A percentile compares a stretch with the other conserved stretches of the same genome.
Conservation (phyloP, 2,888 invertebrate species). For the Deladenus siricidicola region DNA sequence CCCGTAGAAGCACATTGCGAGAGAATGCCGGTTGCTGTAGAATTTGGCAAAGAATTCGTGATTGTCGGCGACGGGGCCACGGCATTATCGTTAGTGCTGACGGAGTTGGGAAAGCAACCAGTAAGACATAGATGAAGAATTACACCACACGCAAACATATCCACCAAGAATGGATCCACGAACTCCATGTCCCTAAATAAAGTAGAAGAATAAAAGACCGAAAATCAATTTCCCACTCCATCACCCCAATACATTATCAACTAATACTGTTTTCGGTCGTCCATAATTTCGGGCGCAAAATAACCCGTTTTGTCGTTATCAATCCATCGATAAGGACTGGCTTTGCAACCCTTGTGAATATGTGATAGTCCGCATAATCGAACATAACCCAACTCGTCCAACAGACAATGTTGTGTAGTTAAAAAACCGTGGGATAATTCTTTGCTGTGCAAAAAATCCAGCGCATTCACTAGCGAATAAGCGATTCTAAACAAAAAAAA, state of each 20-base stretch:
- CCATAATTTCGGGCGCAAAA: background rate
- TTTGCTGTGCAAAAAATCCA: background rate
- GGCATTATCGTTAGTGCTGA: background rate
- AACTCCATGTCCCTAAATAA: background rate
- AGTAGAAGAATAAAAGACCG: background rate
- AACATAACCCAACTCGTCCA: background rate
- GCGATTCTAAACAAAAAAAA: background rate
- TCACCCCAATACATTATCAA: background rate
- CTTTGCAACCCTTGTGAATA: background rate
- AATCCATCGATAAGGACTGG: background rate
- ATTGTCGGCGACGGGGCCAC: background rate
- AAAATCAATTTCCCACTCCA: background rate
- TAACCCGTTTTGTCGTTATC: background rate
- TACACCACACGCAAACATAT: background rate
- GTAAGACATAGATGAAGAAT: background rate
- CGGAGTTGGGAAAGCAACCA: background rate
- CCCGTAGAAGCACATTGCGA: no score
- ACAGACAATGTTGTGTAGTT: background rate
- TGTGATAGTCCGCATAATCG: background rate
- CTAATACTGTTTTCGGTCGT: background rate
- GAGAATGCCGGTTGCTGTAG: no score
- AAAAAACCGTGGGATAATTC: background rate
- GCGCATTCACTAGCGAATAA: background rate
- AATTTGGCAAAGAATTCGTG: no score
- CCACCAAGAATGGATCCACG: background rate